Evolutionary conservation across 2,888 invertebrate genomes (phyloP).

Genomic region (Daptonema setosum): DNA sequence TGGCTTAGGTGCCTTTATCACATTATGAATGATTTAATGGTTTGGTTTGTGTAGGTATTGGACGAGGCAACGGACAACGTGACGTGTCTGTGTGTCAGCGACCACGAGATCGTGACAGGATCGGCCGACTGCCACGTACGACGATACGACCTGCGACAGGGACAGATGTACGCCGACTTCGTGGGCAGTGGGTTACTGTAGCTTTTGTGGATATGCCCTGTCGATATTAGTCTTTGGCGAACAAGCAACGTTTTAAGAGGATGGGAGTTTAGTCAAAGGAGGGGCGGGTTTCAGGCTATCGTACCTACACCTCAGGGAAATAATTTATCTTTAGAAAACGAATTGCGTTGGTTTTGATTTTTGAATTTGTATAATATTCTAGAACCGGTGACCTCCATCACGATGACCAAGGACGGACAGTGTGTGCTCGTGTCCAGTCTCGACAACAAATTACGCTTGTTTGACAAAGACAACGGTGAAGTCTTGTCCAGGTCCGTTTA

Average conservation of each 20-base stretch:
- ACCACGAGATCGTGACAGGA: slow-evolving; percentile 66
- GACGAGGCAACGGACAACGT: slow-evolving; percentile 78
- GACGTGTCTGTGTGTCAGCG: slow-evolving; percentile 44
- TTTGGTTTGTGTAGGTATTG: too few species aligned
- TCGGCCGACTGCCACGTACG: slow-evolving; percentile 70
- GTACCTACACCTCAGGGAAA: too few species aligned
- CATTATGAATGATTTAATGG: too few species aligned
- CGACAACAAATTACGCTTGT: slow-evolving; percentile 55
- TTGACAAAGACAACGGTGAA: slow-evolving; percentile 67
- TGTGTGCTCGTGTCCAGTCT: slow-evolving; percentile 65
- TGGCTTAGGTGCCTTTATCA: too few species aligned
- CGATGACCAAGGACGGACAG: slow-evolving; percentile 71
- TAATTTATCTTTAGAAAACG: too few species aligned
- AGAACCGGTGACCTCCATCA: slow-evolving; percentile 51
- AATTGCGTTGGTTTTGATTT: too few species aligned
- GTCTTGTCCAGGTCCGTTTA: slow-evolving; percentile 43
- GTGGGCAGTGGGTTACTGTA: slow-evolving; percentile 43
- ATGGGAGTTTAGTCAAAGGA: too few species aligned
- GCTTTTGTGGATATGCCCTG: too few species aligned
- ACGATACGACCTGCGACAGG: slow-evolving; percentile 70
- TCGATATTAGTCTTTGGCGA: too few species aligned
- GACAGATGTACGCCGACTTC: slow-evolving; percentile 43
- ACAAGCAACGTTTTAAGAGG: too few species aligned
- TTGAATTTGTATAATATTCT: too few species aligned
- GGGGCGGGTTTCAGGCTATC: too few species aligned